A percentile compares a stretch with the other conserved stretches of the same genome.
Conservation (phyloP, 2,113 vertebrate genomes). For the Pogona vitticeps region DNA sequence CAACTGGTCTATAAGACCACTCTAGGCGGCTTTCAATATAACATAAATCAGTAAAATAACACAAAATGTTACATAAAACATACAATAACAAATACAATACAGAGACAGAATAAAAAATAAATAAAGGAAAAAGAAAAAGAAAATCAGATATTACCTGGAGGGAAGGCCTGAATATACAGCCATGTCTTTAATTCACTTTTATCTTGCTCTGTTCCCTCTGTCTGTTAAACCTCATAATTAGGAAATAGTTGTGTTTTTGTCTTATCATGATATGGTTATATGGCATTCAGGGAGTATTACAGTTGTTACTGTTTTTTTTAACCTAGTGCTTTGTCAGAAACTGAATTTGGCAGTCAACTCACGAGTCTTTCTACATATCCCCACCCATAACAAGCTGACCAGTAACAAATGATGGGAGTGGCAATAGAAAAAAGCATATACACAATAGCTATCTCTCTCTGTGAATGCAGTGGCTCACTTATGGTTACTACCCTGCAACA, state of each 20-base stretch:
- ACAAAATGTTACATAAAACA: too few species aligned
- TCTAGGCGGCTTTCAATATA: too few species aligned
- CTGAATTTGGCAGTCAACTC: not conserved
- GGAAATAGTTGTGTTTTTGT: not conserved
- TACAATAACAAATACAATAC: too few species aligned
- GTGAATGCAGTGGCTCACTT: too few species aligned
- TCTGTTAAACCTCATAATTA: not conserved
- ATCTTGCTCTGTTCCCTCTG: not conserved
- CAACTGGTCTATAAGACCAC: too few species aligned
- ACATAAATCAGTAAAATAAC: too few species aligned
- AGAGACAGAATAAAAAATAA: too few species aligned
- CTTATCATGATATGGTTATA: not conserved
- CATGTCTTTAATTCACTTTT: too few species aligned
- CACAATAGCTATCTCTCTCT: not conserved
- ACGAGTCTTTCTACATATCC: not conserved
- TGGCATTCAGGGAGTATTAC: not conserved
- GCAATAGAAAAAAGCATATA: not conserved
- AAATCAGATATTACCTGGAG: too few species aligned
- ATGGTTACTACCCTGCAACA: not conserved
- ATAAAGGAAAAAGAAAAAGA: too few species aligned
- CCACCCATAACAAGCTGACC: not conserved
- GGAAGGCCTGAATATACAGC: too few species aligned
- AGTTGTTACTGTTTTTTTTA: not conserved
- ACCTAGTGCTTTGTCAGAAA: not conserved
- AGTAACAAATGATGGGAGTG: not conserved